phyloP scores from a whole-genome alignment of 2,888 invertebrate genomes.

The Agrochola macilenta region DNA sequence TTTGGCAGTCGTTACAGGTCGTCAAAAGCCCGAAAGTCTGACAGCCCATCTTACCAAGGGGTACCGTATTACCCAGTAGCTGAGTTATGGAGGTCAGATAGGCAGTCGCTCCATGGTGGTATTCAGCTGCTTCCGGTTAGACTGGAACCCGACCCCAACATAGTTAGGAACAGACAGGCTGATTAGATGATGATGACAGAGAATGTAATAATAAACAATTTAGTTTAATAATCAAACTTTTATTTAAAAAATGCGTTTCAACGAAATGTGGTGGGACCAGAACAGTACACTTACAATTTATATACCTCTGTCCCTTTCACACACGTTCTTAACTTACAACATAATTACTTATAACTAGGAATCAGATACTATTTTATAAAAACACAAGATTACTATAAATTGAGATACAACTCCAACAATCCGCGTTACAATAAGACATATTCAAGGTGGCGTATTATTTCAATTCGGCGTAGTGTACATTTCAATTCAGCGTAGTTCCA shows the following conservation, averaged over 20 bases:
- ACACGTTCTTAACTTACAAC: slow-evolving; percentile 31
- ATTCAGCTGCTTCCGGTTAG: no score
- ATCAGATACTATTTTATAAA: slow-evolving; percentile 15
- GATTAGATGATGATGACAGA: not conserved
- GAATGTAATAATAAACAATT: slow-evolving; percentile 1
- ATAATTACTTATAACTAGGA: slow-evolving; percentile 26
- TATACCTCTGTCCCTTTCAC: slow-evolving; percentile 44
- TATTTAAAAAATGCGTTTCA: slow-evolving; percentile 37
- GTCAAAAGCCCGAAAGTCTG: no score
- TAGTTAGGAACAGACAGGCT: not conserved
- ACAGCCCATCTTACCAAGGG: no score
- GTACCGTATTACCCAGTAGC: no score
- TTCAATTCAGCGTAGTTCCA: slow-evolving; percentile 13
- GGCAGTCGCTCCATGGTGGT: no score
- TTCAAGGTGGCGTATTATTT: slow-evolving; percentile 36
- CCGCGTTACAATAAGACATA: not conserved
- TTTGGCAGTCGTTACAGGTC: no score
- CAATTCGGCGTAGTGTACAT: slow-evolving; percentile 19
- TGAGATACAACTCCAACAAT: slow-evolving; percentile 8
- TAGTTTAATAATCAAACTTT: slow-evolving; percentile 4
- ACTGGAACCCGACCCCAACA: not conserved
- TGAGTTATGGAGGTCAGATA: no score
- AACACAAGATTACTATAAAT: not conserved
- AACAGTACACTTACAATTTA: slow-evolving; percentile 61
- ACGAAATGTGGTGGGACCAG: slow-evolving; percentile 60